Conservation (phyloP, 2,113 vertebrate species). For the Stigmatopora argus region DNA sequence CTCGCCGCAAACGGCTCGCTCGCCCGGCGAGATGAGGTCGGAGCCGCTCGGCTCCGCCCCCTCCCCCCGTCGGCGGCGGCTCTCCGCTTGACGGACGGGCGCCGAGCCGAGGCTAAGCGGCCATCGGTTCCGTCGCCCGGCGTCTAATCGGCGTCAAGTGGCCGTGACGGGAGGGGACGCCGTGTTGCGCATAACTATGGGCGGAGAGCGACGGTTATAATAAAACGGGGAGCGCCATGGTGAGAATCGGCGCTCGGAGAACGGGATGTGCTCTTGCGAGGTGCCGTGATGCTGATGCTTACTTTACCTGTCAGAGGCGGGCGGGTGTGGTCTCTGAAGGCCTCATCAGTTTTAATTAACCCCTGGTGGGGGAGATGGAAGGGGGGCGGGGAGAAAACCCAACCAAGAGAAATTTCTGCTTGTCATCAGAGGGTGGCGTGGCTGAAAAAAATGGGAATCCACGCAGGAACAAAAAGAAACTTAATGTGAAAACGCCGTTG, state of each 20-base stretch:
- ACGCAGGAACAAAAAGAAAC: not conserved
- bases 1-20: constrained; percentile 58
- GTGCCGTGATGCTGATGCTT: constrained; percentile 37
- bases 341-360: constrained; percentile 80
- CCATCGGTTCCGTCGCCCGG: constrained; percentile 57
- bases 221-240: too few relatives aligned
- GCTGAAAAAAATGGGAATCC: constrained; percentile 18
- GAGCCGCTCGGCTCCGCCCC: too few relatives aligned
- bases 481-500: not conserved
- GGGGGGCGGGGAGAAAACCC: constrained; percentile 9
- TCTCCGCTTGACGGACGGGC: constrained; percentile 45
- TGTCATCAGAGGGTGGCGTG: constrained; percentile 20
- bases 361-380: constrained; percentile 61
- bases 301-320: constrained; percentile 69
- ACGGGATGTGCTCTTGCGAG: constrained; percentile 45
- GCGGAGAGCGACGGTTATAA: too few relatives aligned
- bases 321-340: constrained; percentile 69
- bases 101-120: constrained; percentile 49
- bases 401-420: constrained; percentile 28
- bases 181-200: constrained; percentile 35
- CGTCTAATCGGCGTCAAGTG: constrained; percentile 58
- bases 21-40: too few relatives aligned
- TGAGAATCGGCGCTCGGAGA: too few relatives aligned
- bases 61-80: constrained; percentile 12
- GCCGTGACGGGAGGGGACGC: constrained; percentile 34